These are phyloP conservation scores for Delia radicum DNA, from an alignment of 1,140 invertebrate species.

Conservation along the genomic window DNA sequence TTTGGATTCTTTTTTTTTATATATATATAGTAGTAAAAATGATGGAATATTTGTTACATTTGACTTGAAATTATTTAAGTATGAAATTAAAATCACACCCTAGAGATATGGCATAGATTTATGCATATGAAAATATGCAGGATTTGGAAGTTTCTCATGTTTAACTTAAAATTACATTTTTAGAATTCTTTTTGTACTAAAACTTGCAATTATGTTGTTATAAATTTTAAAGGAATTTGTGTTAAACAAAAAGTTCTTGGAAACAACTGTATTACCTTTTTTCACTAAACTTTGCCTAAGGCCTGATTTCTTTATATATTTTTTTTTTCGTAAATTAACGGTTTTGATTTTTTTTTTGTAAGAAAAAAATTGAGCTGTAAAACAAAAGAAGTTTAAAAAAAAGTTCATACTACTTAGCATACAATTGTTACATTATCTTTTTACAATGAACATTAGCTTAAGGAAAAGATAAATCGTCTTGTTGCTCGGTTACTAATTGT, in stretches of 20 bases:
- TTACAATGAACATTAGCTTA: slow-evolving; percentile 11
- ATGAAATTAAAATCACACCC: slow-evolving; percentile 55
- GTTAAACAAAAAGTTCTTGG: background rate
- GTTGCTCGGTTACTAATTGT: slow-evolving; percentile 1
- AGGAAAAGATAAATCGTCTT: slow-evolving; percentile 14
- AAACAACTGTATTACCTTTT: background rate
- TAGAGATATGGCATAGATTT: slow-evolving; percentile 33
- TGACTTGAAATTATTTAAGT: slow-evolving; percentile 52
- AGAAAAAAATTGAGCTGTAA: slow-evolving; percentile 11
- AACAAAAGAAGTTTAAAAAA: slow-evolving; percentile 34
- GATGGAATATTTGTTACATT: slow-evolving; percentile 19
- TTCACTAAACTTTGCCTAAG: background rate
- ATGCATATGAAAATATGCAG: background rate
- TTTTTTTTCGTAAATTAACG: background rate
- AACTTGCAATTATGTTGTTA: too few species aligned
- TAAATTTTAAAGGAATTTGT: too few species aligned
- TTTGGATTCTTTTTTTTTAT: background rate
- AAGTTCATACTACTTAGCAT: slow-evolving; percentile 39
- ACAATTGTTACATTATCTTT: slow-evolving; percentile 4
- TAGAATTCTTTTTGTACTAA: background rate
- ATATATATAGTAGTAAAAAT: background rate
- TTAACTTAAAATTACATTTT: background rate
- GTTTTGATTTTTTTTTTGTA: background rate
- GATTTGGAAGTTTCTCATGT: too few species aligned
- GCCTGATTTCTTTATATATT: background rate